A percentile compares a stretch with the other conserved stretches of the same genome.
These are phyloP conservation scores for Amblyopsis hoosieri DNA, from an alignment of 2,797 vertebrate genomes.

Conservation along the genomic window DNA sequence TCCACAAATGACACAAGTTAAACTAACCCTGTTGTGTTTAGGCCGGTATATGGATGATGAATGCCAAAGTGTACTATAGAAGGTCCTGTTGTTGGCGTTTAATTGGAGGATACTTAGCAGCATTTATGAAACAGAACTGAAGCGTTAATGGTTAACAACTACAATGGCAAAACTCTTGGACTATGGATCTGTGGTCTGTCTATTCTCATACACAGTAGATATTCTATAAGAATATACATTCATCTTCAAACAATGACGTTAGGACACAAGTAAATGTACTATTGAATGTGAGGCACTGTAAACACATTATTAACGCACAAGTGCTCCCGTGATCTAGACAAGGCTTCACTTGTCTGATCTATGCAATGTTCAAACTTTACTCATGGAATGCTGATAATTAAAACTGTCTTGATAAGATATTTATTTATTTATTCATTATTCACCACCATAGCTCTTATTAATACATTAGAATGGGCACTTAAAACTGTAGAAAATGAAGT, in stretches of 20 bases:
- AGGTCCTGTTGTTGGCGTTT: slow-evolving; percentile 25
- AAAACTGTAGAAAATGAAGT: slow-evolving; percentile 42
- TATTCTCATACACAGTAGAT: slow-evolving; percentile 24
- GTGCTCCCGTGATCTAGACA: slow-evolving; percentile 55
- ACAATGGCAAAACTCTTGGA: slow-evolving; percentile 20
- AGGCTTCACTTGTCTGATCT: slow-evolving; percentile 46
- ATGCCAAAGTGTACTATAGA: slow-evolving; percentile 28
- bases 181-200: slow-evolving; percentile 40
- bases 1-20: slow-evolving; percentile 33
- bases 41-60: slow-evolving; percentile 17
- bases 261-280: slow-evolving; percentile 41
- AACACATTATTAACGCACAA: slow-evolving; percentile 64
- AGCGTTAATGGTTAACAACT: slow-evolving; percentile 36
- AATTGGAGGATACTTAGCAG: slow-evolving; percentile 58
- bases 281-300: slow-evolving; percentile 70
- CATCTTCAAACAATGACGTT: slow-evolving; percentile 43
- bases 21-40: slow-evolving; percentile 20
- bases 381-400: slow-evolving; percentile 45
- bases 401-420: slow-evolving; percentile 4
- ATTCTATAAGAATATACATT: slow-evolving; percentile 31
- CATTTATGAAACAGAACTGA: slow-evolving; percentile 50
- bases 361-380: slow-evolving; percentile 18
- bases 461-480: slow-evolving; percentile 61
- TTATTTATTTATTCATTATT: background rate
- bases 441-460: slow-evolving; percentile 32